Conservation (phyloP, 2,888 invertebrate genomes). For the Mesorhabditis belari region DNA sequence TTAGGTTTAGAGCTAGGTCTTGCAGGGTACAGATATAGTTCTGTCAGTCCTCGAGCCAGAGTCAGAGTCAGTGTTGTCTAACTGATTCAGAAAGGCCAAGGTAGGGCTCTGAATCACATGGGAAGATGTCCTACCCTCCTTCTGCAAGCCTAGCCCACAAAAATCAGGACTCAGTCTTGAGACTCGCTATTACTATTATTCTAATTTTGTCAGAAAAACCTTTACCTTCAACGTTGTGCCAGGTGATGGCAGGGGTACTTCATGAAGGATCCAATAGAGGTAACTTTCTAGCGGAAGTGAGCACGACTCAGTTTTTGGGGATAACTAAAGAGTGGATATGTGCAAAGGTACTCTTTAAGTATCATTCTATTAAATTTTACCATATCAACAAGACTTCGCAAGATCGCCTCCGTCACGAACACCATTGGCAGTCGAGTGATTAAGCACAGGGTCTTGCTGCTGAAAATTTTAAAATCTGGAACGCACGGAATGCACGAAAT, state of each 20-base stretch:
- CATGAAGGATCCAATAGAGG: conserved; percentile 87
- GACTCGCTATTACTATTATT: background rate
- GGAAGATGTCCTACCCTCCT: no score
- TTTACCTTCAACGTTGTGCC: conserved; percentile 74
- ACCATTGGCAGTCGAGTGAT: conserved; percentile 85
- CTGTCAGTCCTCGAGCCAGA: no score
- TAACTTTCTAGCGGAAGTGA: conserved; percentile 74
- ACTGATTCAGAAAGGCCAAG: no score
- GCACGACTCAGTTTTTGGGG: conserved; percentile 30
- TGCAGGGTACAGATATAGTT: no score
- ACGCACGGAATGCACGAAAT: background rate
- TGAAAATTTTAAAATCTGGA: conserved; percentile 49
- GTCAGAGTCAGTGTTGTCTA: no score
- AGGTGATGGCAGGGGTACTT: conserved; percentile 77
- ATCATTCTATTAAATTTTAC: conserved; percentile 27
- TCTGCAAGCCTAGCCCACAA: no score
- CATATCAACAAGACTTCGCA: conserved; percentile 55
- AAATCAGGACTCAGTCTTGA: background rate
- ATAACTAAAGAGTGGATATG: conserved; percentile 61
- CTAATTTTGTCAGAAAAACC: background rate
- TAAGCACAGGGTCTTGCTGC: conserved; percentile 80
- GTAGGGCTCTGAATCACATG: no score
- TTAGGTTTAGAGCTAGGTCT: no score
- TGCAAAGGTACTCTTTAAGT: conserved; percentile 59
- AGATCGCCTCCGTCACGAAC: conserved; percentile 71